These are phyloP conservation scores for Centropyge bicolor DNA, from an alignment of 2,797 vertebrate species.

Conservation along the genomic window DNA sequence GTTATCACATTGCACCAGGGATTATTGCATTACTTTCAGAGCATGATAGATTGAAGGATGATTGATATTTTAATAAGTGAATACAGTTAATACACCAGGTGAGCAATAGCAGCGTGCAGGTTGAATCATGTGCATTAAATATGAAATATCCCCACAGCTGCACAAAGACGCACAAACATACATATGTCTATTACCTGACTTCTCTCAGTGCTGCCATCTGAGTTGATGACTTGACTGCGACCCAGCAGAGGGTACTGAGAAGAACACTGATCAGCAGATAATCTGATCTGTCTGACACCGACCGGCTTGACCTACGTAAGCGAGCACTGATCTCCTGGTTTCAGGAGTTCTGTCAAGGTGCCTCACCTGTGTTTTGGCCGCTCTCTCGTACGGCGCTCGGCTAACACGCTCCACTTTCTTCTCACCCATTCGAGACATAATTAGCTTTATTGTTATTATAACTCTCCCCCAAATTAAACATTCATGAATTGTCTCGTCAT, in stretches of 20 bases:
- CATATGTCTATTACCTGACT: too few relatives aligned
- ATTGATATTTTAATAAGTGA: background rate
- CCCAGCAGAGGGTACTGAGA: slow-evolving; percentile 30
- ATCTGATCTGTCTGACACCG: slow-evolving; percentile 66
- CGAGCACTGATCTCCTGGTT: slow-evolving; percentile 34
- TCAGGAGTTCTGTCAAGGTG: slow-evolving; percentile 41
- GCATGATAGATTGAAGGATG: background rate
- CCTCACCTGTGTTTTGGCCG: slow-evolving; percentile 31
- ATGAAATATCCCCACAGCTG: background rate
- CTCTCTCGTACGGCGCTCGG: slow-evolving; percentile 5
- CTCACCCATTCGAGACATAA: slow-evolving; percentile 6
- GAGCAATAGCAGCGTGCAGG: background rate
- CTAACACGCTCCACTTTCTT: slow-evolving; percentile 3
- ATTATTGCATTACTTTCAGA: background rate
- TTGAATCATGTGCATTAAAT: background rate
- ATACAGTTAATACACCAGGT: background rate
- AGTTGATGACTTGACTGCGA: slow-evolving; percentile 12
- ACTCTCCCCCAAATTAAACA: slow-evolving; percentile 27
- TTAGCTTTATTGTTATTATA: slow-evolving; percentile 3
- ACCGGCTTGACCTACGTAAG: slow-evolving; percentile 45
- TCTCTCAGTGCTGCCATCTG: background rate
- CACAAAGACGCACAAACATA: slow-evolving; percentile 1
- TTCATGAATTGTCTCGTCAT: slow-evolving; percentile 53
- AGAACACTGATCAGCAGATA: slow-evolving; percentile 63
- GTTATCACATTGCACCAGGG: too few relatives aligned